Base-by-base conservation (phyloP, 2,797 vertebrate species). In the Liparis tanakae region DNA sequence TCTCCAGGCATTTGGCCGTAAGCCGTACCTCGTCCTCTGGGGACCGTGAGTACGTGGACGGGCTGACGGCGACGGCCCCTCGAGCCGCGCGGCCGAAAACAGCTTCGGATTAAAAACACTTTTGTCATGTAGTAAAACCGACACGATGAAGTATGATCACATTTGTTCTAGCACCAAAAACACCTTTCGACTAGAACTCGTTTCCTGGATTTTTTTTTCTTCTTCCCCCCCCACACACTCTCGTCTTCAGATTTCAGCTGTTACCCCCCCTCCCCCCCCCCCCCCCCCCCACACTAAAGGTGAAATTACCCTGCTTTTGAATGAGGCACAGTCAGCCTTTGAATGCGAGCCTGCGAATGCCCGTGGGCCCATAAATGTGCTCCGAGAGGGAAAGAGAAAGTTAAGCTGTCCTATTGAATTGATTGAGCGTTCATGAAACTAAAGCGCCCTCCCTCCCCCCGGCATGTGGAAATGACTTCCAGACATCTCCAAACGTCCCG, bases 331-430 rank as follows among this genome's bases (percentile, higher is more conserved):
- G 88, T 80, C 76, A 83, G 75, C 87, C 90, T 94, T 92, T 94
- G 91, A 93, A 91, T 94, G 78, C 83, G n/a, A 84, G 85, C 85
- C 87, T 76, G 82, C 64, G 73, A 92, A 88, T 67, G 92, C 91
- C 93, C 90, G 92, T 94, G 91, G 94, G 93, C 91, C 89, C 91
- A 87, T 93, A 93, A 94, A 94, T 87, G 86, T 89, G 89, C 90
- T 90, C 86, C 72, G 89, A 88, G 87, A 88, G 85, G 80, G 88
- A 72, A 88, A 91, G 88, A 89, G 87, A 94, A 93, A 93, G 92
- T 94, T 94, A 93, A 94, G 92, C 91, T 95, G 94, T 95, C 93
- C 93, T 84, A 91, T 93, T 95, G 93, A 95, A 95, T 95, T 94
- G 93, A 94, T 94, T 94, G 94, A 95, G 93, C 94, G 94, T 94